Conservation (phyloP, 2,888 invertebrate genomes). For the Archips crataeganus region DNA sequence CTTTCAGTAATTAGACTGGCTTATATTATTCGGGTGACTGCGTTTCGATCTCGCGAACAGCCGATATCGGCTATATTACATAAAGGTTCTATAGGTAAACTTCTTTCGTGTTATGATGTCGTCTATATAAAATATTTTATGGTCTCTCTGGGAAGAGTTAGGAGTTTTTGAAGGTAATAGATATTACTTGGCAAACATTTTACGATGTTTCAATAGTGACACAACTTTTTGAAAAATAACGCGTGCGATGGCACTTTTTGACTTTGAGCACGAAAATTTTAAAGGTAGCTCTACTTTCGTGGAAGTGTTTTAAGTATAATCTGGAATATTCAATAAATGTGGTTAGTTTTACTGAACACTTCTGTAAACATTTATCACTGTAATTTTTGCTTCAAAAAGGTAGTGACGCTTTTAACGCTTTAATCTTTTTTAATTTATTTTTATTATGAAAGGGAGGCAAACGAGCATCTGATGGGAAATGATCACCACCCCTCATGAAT, state of each 20-base stretch:
- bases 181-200: conserved; percentile 10
- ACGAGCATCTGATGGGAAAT: too few species aligned
- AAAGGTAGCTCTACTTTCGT: not conserved
- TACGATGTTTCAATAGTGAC: conserved; percentile 4
- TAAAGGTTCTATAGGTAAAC: conserved; percentile 17
- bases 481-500: too few species aligned
- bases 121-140: conserved; percentile 12
- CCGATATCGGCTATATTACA: conserved; percentile 31
- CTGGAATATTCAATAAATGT: too few species aligned
- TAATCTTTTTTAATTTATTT: too few species aligned
- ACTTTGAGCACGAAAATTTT: not conserved
- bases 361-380: too few species aligned
- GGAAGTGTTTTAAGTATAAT: not conserved
- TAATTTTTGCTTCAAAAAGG: too few species aligned
- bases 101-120: conserved; percentile 14
- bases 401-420: too few species aligned
- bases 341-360: too few species aligned
- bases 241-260: not conserved
- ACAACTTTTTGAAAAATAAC: not conserved
- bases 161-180: conserved; percentile 9
- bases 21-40: conserved; percentile 74
- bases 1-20: conserved; percentile 81
- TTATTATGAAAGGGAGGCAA: too few species aligned
- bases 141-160: not conserved
- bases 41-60: conserved; percentile 58